Percentiles rank a stretch among this genome's conserved stretches.
phyloP scores from a whole-genome alignment of 1,140 invertebrate species.

The Nasonia vitripennis region DNA sequence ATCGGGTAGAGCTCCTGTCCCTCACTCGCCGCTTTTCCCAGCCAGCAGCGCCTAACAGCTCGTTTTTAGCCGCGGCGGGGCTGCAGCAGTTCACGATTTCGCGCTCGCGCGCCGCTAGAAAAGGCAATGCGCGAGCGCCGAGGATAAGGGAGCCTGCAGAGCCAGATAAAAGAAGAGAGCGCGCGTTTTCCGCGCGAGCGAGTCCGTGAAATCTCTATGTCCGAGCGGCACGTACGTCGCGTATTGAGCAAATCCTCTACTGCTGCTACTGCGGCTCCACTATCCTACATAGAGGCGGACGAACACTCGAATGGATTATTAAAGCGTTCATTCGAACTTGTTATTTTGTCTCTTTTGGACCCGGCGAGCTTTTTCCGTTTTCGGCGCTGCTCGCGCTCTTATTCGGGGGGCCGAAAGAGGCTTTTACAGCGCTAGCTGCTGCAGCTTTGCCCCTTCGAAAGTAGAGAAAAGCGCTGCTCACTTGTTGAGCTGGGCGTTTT shows the following conservation, averaged over 20 bases:
- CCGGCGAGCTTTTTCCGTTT: not conserved
- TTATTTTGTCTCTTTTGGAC: not conserved
- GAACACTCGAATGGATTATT: slow-evolving; percentile 39
- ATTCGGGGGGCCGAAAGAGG: not conserved
- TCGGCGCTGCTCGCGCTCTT: not conserved
- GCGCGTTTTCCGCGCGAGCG: not conserved
- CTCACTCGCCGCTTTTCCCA: slow-evolving; percentile 66
- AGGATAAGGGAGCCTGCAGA: not conserved
- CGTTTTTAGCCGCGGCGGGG: not conserved
- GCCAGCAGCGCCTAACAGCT: not conserved
- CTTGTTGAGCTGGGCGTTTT: not conserved
- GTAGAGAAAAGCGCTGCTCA: too few species aligned
- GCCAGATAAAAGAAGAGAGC: not conserved
- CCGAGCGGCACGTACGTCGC: not conserved
- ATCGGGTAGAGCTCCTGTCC: slow-evolving; percentile 55
- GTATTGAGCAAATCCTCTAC: not conserved
- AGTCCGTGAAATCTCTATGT: not conserved
- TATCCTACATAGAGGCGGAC: not conserved
- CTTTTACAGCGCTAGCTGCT: not conserved
- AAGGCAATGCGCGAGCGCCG: too few species aligned
- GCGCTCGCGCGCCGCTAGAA: too few species aligned
- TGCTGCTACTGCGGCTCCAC: too few species aligned
- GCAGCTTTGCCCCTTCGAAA: too few species aligned
- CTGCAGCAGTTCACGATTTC: slow-evolving; percentile 22
- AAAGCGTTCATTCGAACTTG: not conserved